Conservation (phyloP, 2,113 vertebrate species). For the Hipposideros armiger region DNA sequence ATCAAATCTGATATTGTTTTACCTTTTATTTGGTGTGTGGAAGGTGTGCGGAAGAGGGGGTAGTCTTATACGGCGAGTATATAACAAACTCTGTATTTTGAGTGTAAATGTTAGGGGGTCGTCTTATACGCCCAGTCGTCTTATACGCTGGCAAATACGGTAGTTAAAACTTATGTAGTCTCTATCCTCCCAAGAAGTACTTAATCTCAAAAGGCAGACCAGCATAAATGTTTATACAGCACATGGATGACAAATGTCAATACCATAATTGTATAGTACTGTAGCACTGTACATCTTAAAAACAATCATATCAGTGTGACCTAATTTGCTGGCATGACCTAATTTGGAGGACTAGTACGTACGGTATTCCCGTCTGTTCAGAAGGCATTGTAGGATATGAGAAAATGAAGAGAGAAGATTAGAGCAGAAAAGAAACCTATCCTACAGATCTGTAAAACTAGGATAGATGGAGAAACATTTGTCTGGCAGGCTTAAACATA, state of each 20-base stretch:
- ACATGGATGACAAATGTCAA: not conserved
- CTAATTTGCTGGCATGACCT: not conserved
- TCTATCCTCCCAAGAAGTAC: not conserved
- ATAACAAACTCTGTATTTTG: too few species aligned
- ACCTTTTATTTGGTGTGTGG: too few species aligned
- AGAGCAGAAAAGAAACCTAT: conserved; percentile 24
- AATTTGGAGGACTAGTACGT: not conserved
- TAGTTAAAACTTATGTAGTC: not conserved
- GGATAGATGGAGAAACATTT: not conserved
- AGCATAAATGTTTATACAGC: not conserved
- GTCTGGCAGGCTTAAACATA: not conserved
- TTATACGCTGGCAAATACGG: too few species aligned
- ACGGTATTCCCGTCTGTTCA: not conserved
- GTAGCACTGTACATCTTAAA: not conserved
- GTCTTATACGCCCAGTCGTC: too few species aligned
- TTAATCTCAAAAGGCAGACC: conserved; percentile 2
- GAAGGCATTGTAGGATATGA: not conserved
- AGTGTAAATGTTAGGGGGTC: too few species aligned
- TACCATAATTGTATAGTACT: not conserved
- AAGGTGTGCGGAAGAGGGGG: too few species aligned
- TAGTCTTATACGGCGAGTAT: too few species aligned
- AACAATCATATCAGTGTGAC: not conserved
- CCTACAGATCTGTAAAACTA: not conserved
- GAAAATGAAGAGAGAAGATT: not conserved
- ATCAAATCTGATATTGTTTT: too few species aligned